A percentile compares a stretch with the other conserved stretches of the same genome.
phyloP scores from a whole-genome alignment of 2,797 vertebrate species.

The Cossypha heuglini region DNA sequence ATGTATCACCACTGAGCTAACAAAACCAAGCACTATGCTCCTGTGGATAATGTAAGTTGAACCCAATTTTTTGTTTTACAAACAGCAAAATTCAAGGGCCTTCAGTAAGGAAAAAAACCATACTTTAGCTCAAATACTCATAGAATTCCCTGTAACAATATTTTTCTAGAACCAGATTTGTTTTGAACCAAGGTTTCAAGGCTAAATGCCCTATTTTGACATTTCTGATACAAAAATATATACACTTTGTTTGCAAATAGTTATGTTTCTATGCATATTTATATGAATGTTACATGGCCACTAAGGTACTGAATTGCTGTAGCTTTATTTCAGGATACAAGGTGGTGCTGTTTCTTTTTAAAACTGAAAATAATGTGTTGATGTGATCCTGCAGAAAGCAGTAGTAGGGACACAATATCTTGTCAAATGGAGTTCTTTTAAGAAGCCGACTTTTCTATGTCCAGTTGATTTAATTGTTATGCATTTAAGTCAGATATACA shows the following conservation, averaged over 20 bases:
- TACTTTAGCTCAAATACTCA: neutral
- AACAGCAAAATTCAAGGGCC: neutral
- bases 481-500: neutral
- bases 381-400: neutral
- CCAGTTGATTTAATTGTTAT: slow-evolving; percentile 9
- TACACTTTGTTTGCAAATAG: neutral
- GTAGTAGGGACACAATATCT: neutral
- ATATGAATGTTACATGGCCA: neutral
- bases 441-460: neutral
- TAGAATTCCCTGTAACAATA: neutral
- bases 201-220: neutral
- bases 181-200: neutral
- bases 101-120: neutral
- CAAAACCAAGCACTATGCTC: neutral
- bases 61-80: neutral
- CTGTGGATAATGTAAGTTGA: neutral
- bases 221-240: neutral
- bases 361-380: slow-evolving; percentile 39
- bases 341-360: slow-evolving; percentile 76
- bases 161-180: neutral
- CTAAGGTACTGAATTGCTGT: slow-evolving; percentile 32
- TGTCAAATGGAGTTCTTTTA: neutral
- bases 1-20: neutral
- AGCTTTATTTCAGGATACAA: slow-evolving; percentile 70
- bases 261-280: neutral